Conservation (phyloP, 1,140 invertebrate species). For the Neodiprion lecontei region DNA sequence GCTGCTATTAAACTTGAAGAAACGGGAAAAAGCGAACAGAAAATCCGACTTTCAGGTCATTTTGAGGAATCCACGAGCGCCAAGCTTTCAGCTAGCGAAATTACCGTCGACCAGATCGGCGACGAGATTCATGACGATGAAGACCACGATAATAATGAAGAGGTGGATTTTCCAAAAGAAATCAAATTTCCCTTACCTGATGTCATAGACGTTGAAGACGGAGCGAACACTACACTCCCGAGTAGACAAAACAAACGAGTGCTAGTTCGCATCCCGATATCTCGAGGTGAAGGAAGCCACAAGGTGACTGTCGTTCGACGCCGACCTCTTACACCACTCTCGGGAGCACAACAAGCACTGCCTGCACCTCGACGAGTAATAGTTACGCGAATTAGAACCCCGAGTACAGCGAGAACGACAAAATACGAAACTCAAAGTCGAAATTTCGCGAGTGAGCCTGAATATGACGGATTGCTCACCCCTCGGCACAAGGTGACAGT, state of each 20-base stretch:
- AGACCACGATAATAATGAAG: conserved; percentile 24
- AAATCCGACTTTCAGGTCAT: conserved; percentile 48
- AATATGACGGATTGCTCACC: conserved; percentile 6
- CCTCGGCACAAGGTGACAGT: conserved; percentile 53
- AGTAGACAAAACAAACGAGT: conserved; percentile 44
- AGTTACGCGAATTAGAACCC: conserved; percentile 48
- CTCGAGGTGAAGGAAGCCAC: conserved; percentile 46
- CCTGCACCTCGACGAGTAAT: conserved; percentile 46
- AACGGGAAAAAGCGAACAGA: not conserved
- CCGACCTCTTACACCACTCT: conserved; percentile 40
- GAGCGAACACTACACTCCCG: not conserved
- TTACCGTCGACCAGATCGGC: conserved; percentile 15
- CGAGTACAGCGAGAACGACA: conserved; percentile 28
- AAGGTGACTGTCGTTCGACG: conserved; percentile 54
- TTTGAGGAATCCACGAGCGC: conserved; percentile 32
- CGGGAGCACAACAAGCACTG: conserved; percentile 13
- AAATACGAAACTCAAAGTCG: conserved; percentile 20
- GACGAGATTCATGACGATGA: conserved; percentile 27
- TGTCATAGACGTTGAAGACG: not conserved
- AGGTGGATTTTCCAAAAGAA: not conserved
- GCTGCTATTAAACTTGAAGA: not conserved
- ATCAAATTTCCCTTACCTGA: not conserved
- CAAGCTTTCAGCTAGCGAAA: conserved; percentile 12
- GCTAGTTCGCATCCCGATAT: conserved; percentile 50
- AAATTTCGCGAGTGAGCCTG: not conserved